Evolutionary conservation across 92 coral and sea anemone species (phyloP).

Genomic region (Pocillopora meandrina): DNA sequence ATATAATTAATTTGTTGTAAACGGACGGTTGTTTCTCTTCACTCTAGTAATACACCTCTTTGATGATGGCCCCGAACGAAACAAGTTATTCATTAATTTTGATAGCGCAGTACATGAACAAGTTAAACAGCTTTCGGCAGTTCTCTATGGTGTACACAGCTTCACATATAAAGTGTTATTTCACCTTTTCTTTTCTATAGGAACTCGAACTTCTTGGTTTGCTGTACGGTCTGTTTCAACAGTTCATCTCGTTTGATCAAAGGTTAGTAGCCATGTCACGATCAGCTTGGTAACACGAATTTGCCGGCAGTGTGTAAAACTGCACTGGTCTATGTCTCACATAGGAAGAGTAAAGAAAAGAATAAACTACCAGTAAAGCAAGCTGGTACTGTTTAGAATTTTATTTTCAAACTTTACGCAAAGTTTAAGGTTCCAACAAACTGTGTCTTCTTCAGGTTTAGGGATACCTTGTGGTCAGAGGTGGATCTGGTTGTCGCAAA

Average conservation of each 20-base stretch:
- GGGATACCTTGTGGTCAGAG: constrained; percentile 97
- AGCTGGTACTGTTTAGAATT: too few relatives aligned
- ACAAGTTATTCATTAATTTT: too few relatives aligned
- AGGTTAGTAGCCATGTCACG: constrained; percentile 50
- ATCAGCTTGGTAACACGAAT: neutral
- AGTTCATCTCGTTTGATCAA: constrained; percentile 94
- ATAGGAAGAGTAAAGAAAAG: too few relatives aligned
- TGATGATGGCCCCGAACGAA: too few relatives aligned
- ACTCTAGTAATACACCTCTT: too few relatives aligned
- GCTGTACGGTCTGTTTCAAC: constrained; percentile 95
- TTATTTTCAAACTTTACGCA: too few relatives aligned
- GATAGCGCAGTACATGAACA: too few relatives aligned
- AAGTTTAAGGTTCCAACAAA: neutral
- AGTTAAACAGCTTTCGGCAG: too few relatives aligned
- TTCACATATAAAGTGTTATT: neutral
- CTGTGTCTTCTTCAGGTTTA: constrained; percentile 66
- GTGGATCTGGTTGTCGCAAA: constrained; percentile 88
- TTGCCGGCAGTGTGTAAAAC: too few relatives aligned
- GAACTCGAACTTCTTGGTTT: constrained; percentile 93
- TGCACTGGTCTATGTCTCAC: neutral
- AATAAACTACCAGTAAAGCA: too few relatives aligned
- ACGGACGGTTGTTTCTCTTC: too few relatives aligned
- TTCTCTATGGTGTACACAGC: too few relatives aligned
- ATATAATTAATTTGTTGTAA: neutral
- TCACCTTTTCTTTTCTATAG: constrained; percentile 41